A percentile compares a stretch with the other conserved stretches of the same genome.
These are phyloP conservation scores for Cydia pomonella DNA, from an alignment of 1,140 invertebrate species.

Conservation along the genomic window DNA sequence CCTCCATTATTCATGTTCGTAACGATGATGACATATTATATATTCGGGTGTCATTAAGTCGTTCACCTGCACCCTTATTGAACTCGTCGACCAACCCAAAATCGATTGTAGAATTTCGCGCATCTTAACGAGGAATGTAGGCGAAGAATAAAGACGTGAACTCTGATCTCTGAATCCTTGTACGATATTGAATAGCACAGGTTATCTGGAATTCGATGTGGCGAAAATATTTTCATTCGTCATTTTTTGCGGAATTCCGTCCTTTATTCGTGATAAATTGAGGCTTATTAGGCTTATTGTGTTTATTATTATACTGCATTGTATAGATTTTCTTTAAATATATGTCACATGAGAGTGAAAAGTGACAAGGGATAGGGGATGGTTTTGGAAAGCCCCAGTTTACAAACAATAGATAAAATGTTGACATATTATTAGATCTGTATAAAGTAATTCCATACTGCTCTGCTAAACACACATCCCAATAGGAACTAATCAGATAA, in stretches of 20 bases:
- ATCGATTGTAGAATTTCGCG: not conserved
- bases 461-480: too few species aligned
- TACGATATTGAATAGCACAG: constrained; percentile 6
- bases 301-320: not conserved
- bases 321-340: not conserved
- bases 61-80: constrained; percentile 42
- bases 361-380: not conserved
- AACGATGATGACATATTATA: constrained; percentile 59
- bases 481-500: too few species aligned
- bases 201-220: constrained; percentile 45
- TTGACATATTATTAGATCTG: too few species aligned
- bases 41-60: constrained; percentile 57
- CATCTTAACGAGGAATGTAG: not conserved
- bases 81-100: not conserved
- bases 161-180: not conserved
- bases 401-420: too few species aligned
- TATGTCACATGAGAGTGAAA: too few species aligned
- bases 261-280: constrained; percentile 21
- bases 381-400: too few species aligned
- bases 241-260: constrained; percentile 32
- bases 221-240: constrained; percentile 52
- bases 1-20: constrained; percentile 61
- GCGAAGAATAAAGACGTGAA: not conserved
- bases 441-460: too few species aligned
- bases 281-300: too few species aligned